Evolutionary conservation across 2,113 vertebrate species (phyloP).

Genomic region (Mustela lutreola): DNA sequence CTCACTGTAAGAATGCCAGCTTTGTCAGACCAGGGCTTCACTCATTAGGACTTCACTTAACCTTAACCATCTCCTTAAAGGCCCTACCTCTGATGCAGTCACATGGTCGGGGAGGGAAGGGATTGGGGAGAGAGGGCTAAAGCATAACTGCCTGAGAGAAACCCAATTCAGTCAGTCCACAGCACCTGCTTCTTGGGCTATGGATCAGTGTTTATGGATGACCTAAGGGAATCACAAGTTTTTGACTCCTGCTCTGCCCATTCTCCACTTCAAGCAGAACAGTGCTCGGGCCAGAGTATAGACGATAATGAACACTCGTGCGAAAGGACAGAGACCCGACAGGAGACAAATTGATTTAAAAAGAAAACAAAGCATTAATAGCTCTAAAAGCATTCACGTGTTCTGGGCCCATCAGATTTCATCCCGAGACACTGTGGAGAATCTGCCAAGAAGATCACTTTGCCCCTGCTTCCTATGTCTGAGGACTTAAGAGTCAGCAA

Average conservation of each 20-base stretch:
- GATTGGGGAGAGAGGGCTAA: background rate
- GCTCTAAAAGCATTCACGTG: background rate
- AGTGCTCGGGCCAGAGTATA: background rate
- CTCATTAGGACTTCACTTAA: background rate
- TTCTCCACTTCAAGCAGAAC: background rate
- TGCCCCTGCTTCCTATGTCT: background rate
- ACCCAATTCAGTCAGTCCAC: background rate
- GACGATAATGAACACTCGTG: background rate
- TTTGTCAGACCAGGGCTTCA: background rate
- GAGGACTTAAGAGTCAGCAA: background rate
- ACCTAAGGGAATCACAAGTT: background rate
- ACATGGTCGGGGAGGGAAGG: accelerated
- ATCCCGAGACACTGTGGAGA: background rate
- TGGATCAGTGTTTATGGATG: background rate
- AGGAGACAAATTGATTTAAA: background rate
- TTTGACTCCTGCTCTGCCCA: background rate
- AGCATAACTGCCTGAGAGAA: background rate
- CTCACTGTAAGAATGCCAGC: background rate
- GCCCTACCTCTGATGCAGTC: background rate
- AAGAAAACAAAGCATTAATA: background rate
- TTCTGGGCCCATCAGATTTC: background rate
- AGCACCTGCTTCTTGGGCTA: background rate
- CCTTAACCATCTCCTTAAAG: background rate
- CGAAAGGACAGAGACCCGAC: background rate
- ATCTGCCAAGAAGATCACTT: background rate